Conservation (phyloP, 35 echinoderm and acorn worm genomes). For the Ptychodera flava region DNA sequence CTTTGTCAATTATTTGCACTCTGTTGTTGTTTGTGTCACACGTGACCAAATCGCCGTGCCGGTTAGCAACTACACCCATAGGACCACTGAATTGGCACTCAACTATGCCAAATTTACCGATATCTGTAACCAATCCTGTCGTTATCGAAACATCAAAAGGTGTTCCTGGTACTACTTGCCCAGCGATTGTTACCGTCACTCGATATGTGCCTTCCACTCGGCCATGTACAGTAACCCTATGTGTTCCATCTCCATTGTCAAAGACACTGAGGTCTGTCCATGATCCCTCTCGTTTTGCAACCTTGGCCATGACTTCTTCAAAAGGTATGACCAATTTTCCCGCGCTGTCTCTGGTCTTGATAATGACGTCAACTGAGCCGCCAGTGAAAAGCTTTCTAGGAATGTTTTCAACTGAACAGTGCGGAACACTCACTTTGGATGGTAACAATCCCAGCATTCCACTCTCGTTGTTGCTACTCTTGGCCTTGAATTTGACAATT, state of each 20-base stretch:
- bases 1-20: neutral
- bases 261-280: neutral
- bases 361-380: neutral
- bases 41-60: neutral
- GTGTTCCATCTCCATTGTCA: neutral
- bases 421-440: neutral
- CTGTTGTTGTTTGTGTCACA: neutral
- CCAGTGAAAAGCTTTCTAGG: neutral
- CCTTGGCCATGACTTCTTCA: neutral
- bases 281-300: neutral
- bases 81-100: neutral
- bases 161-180: neutral
- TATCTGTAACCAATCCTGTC: neutral
- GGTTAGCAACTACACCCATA: neutral
- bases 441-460: neutral
- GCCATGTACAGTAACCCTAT: neutral
- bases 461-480: neutral
- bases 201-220: neutral
- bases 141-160: neutral
- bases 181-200: neutral
- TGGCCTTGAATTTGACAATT: neutral
- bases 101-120: neutral
- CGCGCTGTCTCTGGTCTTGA: neutral
- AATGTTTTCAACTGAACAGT: neutral
- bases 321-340: neutral